Evolutionary conservation across 2,113 vertebrate species (phyloP), one percentile per base, ranked within the genome.

Genomic region (Pachycephala philippinensis): DNA sequence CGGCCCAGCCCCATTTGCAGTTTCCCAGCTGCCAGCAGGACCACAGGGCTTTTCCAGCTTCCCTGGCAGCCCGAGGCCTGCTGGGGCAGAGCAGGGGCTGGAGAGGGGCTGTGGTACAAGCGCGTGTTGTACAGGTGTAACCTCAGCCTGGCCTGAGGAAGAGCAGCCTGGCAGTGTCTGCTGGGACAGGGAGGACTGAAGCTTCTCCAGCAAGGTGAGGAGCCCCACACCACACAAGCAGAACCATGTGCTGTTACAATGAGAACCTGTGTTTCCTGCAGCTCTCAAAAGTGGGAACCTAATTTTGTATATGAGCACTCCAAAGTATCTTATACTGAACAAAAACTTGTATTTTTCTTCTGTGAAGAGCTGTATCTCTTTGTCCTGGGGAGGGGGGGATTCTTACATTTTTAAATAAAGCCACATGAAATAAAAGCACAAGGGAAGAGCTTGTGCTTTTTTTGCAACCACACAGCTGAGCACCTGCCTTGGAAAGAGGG

Each of bases 301-400:
- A 2, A 16, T 65, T 85, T 65, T 93, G 56, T 72, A 70, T 56
- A 28, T 0, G 4, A 60, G 56, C 89, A 53, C 66, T 45, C 49
- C 27, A 5, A 39, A 52, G 22, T 21, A 42, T 22, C 56, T 66
- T 47, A 33, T 26, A 50, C 33, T 47, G 45, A 49, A 76, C 22
- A 88, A 71, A 87, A 40, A 2, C 5, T 61, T 84, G 47, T 86
- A 19, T 69, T 91, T 97, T 97, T 96, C 97, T 97, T 98, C 97
- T 97, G 75, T 97, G 97, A 98, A 97, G 94, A 96, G 89, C 84
- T 47, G 15, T 79, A 49, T 53, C 15, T 26, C 24, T 70, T 30
- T 91, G 37, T 74, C 61, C 9, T 44, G 35, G 68, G 56, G 35
- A 10, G 28, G 12, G 39, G 52, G 11, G 35, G 14, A 15, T 42